phyloP scores from a whole-genome alignment of 2,888 invertebrate species.

The Orthosia cruda region DNA sequence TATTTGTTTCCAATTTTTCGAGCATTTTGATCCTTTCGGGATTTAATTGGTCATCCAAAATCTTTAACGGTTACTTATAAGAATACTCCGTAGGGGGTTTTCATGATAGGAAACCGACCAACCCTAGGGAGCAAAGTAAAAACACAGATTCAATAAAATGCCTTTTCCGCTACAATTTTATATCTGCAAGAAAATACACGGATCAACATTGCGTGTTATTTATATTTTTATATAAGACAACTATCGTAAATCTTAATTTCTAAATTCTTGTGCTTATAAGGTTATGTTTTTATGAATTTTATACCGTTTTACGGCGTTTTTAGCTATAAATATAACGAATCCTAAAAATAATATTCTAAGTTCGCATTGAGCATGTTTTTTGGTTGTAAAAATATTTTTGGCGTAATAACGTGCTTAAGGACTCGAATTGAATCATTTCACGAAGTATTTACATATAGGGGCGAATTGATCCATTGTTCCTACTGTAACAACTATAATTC shows the following conservation, averaged over 20 bases:
- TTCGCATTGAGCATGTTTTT: too few relatives aligned
- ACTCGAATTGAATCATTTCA: too few relatives aligned
- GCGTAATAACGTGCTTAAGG: too few relatives aligned
- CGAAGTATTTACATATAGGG: too few relatives aligned
- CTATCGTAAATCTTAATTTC: constrained; percentile 49
- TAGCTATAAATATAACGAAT: too few relatives aligned
- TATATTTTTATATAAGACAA: constrained; percentile 45
- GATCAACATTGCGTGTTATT: constrained; percentile 27
- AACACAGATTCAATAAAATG: constrained; percentile 66
- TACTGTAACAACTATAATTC: too few relatives aligned
- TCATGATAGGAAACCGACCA: constrained; percentile 3
- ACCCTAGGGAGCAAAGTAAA: constrained; percentile 1
- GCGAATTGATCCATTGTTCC: too few relatives aligned
- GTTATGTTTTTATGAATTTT: too few relatives aligned
- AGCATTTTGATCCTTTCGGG: constrained; percentile 8
- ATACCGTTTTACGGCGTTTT: too few relatives aligned
- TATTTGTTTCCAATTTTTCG: constrained; percentile 13
- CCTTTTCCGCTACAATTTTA: constrained; percentile 57
- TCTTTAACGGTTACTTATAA: not conserved
- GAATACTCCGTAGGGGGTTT: not conserved
- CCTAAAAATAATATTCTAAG: too few relatives aligned
- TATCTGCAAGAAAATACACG: constrained; percentile 54
- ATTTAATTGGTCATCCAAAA: constrained; percentile 30
- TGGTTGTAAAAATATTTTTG: too few relatives aligned
- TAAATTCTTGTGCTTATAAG: too few relatives aligned